phyloP scores from a whole-genome alignment of 2,113 vertebrate species.

The Hippocampus mohnikei region DNA sequence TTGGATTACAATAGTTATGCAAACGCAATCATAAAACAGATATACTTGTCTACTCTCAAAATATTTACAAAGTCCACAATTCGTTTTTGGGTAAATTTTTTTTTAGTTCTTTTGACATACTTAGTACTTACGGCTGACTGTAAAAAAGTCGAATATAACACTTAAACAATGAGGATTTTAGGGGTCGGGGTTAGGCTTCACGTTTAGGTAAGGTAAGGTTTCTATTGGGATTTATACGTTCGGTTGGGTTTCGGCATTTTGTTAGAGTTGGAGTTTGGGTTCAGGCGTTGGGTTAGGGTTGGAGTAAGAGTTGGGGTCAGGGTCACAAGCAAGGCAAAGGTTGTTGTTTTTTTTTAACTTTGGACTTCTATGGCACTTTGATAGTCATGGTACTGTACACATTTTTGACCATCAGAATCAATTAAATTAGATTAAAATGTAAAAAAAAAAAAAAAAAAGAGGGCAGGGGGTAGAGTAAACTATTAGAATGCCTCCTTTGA shows the following conservation, averaged over 20 bases:
- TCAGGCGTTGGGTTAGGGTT: background rate
- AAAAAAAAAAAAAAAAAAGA: background rate
- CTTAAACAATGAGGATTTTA: constrained; percentile 47
- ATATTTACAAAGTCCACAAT: constrained; percentile 59
- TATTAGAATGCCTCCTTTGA: background rate
- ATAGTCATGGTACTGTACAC: constrained; percentile 39
- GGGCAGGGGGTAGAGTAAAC: background rate
- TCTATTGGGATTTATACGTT: background rate
- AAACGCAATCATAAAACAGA: constrained; percentile 24
- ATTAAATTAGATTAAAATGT: background rate
- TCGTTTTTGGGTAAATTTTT: constrained; percentile 25
- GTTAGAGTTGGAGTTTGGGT: background rate
- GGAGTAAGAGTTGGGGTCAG: background rate
- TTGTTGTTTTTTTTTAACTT: constrained; percentile 48
- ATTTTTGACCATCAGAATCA: constrained; percentile 29
- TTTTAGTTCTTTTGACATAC: constrained; percentile 70
- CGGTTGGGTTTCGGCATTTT: background rate
- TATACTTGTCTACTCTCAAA: constrained; percentile 10
- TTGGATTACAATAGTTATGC: constrained; percentile 45
- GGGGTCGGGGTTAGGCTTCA: background rate
- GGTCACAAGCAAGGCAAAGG: constrained; percentile 58
- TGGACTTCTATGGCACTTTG: constrained; percentile 59
- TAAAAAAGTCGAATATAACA: constrained; percentile 59
- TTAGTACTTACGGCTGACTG: constrained; percentile 75
- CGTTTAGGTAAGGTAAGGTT: too few relatives aligned